Conservation (phyloP, 1,140 invertebrate species). For the Monochamus saltuarius region DNA sequence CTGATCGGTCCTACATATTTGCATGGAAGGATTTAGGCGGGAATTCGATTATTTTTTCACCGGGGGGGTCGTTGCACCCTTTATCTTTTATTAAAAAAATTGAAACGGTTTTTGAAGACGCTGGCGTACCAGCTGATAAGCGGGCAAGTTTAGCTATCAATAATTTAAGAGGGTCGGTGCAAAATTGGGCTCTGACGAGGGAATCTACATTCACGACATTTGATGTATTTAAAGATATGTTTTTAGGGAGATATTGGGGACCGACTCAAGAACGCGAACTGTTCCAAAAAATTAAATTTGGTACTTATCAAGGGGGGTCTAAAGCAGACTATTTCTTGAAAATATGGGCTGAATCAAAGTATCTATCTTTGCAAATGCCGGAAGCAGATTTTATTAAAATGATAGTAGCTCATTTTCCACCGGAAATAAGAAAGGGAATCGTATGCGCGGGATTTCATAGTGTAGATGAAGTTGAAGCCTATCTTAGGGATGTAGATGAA, state of each 20-base stretch:
- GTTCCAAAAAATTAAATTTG: slow-evolving; percentile 14
- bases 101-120: slow-evolving; percentile 4
- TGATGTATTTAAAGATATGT: slow-evolving; percentile 6
- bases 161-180: slow-evolving; percentile 1
- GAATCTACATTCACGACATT: not conserved
- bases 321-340: slow-evolving; percentile 8
- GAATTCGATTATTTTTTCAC: not conserved
- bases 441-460: not conserved
- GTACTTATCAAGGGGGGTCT: slow-evolving; percentile 9
- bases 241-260: slow-evolving; percentile 13
- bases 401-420: slow-evolving; percentile 7
- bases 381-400: slow-evolving; percentile 12
- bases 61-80: slow-evolving; percentile 1
- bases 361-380: slow-evolving; percentile 11
- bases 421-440: slow-evolving; percentile 1
- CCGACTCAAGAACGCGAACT: slow-evolving; percentile 3
- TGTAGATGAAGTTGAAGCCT: slow-evolving; percentile 5
- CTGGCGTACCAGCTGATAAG: slow-evolving; percentile 13
- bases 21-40: slow-evolving; percentile 12
- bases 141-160: not conserved
- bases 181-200: not conserved
- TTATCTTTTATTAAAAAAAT: slow-evolving; percentile 10
- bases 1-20: not conserved
- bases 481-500: not conserved
- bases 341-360: slow-evolving; percentile 6